A percentile compares a stretch with the other conserved stretches of the same genome.
Evolutionary conservation across 2,888 invertebrate species (phyloP).

Genomic region (Panopea generosa): DNA sequence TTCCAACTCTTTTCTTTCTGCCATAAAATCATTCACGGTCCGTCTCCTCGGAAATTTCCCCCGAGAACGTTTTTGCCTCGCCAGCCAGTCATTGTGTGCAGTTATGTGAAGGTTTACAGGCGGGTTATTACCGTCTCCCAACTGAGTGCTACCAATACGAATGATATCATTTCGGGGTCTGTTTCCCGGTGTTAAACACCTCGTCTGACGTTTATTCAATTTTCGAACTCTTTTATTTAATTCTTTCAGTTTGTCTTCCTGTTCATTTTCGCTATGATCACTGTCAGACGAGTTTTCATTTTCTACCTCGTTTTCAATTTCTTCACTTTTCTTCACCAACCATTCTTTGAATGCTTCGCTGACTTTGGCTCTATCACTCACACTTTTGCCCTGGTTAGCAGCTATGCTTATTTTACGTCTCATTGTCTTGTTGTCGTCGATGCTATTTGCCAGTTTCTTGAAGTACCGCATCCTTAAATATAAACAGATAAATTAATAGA

Average conservation of each 20-base stretch:
- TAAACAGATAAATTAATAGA: too few species aligned
- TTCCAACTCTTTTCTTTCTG: slow-evolving; percentile 66
- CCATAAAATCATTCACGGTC: slow-evolving; percentile 58
- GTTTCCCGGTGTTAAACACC: slow-evolving; percentile 49
- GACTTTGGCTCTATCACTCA: slow-evolving; percentile 17
- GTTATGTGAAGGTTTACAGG: slow-evolving; percentile 57
- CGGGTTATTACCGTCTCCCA: slow-evolving; percentile 57
- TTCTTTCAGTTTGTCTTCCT: slow-evolving; percentile 59
- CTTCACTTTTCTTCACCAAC: slow-evolving; percentile 66
- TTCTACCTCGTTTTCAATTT: slow-evolving; percentile 42
- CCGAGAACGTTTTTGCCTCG: slow-evolving; percentile 16
- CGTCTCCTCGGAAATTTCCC: slow-evolving; percentile 24
- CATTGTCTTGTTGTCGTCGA: slow-evolving; percentile 47
- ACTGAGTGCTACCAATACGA: slow-evolving; percentile 59
- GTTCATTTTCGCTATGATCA: slow-evolving; percentile 43
- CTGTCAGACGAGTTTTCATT: slow-evolving; percentile 41
- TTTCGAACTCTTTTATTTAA: slow-evolving; percentile 63
- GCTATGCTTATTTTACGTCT: slow-evolving; percentile 47
- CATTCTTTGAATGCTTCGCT: slow-evolving; percentile 71
- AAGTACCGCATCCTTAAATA: slow-evolving; percentile 24
- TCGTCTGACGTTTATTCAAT: slow-evolving; percentile 40
- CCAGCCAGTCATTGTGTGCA: slow-evolving; percentile 70
- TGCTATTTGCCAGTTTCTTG: slow-evolving; percentile 29
- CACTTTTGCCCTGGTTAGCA: slow-evolving; percentile 7
- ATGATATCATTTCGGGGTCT: slow-evolving; percentile 58